phyloP scores from a whole-genome alignment of 2,888 invertebrate species.

The Acheta domesticus region DNA sequence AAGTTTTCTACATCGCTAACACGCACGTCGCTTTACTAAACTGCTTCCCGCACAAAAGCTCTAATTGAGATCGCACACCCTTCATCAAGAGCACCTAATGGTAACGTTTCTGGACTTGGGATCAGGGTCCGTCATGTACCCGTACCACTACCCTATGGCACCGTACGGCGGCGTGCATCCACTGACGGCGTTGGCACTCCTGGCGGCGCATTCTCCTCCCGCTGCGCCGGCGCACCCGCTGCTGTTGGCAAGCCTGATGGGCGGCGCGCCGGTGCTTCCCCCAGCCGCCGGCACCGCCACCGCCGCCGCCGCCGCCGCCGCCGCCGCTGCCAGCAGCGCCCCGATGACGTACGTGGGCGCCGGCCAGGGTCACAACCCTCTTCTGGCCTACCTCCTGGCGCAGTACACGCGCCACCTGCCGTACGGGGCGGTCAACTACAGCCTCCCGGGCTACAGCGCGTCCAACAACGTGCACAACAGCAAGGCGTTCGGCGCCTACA shows the following conservation, averaged over 20 bases:
- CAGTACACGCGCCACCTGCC: constrained; percentile 58
- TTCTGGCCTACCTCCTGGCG: constrained; percentile 57
- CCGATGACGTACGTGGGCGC: no score
- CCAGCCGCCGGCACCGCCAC: constrained; percentile 21
- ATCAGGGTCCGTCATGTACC: not conserved
- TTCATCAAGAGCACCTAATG: no score
- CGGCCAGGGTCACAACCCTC: not conserved
- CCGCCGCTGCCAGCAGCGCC: not conserved
- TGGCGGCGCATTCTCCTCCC: not conserved
- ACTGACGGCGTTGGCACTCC: not conserved
- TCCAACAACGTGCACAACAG: constrained; percentile 65
- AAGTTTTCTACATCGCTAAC: no score
- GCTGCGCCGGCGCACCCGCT: not conserved
- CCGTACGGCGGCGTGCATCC: not conserved
- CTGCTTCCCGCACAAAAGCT: no score
- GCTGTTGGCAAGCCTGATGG: not conserved
- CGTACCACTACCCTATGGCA: not conserved
- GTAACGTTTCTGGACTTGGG: no score
- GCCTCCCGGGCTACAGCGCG: constrained; percentile 60
- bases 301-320: constrained; percentile 18
- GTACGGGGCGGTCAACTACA: constrained; percentile 40
- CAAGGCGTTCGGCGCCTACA: constrained; percentile 62
- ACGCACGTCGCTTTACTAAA: no score
- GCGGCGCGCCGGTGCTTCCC: not conserved
- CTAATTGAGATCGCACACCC: no score